A percentile compares a stretch with the other conserved stretches of the same genome.
Conservation (phyloP, 2,797 vertebrate species). For the Pipistrellus kuhlii region DNA sequence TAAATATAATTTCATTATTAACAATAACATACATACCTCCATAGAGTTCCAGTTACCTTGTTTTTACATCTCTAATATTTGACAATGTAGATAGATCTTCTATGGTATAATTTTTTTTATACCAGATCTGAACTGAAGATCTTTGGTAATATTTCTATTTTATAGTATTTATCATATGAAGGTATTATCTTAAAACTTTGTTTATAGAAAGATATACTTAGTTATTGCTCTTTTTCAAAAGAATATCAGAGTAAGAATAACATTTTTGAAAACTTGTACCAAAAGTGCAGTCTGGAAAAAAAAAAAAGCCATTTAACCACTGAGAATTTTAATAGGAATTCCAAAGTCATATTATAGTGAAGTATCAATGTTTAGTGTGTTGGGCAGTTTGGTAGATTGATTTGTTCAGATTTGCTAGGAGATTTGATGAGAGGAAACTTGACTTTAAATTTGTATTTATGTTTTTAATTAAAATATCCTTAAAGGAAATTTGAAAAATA, state of each 20-base stretch:
- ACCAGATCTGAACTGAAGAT: neutral
- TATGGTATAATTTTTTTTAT: neutral
- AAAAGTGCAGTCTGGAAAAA: neutral
- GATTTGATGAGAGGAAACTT: slow-evolving; percentile 13
- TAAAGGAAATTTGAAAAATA: slow-evolving; percentile 19
- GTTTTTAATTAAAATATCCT: neutral
- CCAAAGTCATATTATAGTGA: neutral
- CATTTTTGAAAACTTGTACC: neutral
- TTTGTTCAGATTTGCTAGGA: slow-evolving; percentile 43
- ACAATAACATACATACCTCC: neutral
- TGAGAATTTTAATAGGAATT: slow-evolving; percentile 22
- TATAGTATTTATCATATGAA: slow-evolving; percentile 35
- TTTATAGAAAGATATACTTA: neutral
- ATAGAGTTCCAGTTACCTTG: neutral
- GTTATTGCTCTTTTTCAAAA: slow-evolving; percentile 1
- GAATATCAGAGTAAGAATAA: neutral
- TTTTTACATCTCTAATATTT: slow-evolving; percentile 4
- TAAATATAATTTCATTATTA: neutral
- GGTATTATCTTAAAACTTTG: neutral
- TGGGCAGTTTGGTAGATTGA: neutral
- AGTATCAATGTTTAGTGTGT: neutral
- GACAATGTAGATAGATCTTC: neutral
- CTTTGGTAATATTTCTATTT: slow-evolving; percentile 24
- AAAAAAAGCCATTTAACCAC: neutral
- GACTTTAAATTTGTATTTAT: slow-evolving; percentile 19